Evolutionary conservation across 1,140 invertebrate genomes (phyloP).

Genomic region (Lethocerus indicus): DNA sequence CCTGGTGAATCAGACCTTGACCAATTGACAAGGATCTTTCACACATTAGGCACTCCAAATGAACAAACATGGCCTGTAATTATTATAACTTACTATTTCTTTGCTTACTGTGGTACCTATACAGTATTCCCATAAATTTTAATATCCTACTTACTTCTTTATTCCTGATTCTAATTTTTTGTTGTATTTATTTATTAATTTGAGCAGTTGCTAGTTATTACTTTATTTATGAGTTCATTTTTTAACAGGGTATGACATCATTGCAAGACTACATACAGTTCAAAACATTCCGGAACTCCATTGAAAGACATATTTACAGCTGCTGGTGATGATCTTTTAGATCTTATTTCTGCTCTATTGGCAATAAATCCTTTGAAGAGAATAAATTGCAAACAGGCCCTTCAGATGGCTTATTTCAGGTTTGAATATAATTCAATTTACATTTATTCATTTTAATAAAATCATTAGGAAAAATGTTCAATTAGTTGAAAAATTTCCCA

Average conservation of each 20-base stretch:
- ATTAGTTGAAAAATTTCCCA: neutral
- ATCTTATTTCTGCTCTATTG: conserved; percentile 62
- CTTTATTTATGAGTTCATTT: too few relatives aligned
- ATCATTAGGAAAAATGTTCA: neutral
- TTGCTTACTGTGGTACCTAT: neutral
- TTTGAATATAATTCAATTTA: conserved; percentile 16
- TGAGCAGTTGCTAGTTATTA: too few relatives aligned
- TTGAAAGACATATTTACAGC: conserved; percentile 90
- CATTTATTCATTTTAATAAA: neutral
- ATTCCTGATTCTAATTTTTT: neutral
- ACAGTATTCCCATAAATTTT: neutral
- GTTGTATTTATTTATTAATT: neutral
- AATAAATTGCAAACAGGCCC: conserved; percentile 59
- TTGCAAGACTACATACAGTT: conserved; percentile 90
- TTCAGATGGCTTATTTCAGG: conserved; percentile 72
- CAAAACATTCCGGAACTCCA: conserved; percentile 67
- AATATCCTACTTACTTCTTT: neutral
- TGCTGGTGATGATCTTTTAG: conserved; percentile 81
- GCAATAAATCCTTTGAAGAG: conserved; percentile 71
- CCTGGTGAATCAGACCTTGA: conserved; percentile 95
- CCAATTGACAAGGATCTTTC: conserved; percentile 89
- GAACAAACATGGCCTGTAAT: conserved; percentile 78
- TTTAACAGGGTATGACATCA: conserved; percentile 48
- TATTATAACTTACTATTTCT: conserved; percentile 1
- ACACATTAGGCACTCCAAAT: conserved; percentile 77